phyloP scores from a whole-genome alignment of 2,113 vertebrate species.

The Phaetusa simplex region DNA sequence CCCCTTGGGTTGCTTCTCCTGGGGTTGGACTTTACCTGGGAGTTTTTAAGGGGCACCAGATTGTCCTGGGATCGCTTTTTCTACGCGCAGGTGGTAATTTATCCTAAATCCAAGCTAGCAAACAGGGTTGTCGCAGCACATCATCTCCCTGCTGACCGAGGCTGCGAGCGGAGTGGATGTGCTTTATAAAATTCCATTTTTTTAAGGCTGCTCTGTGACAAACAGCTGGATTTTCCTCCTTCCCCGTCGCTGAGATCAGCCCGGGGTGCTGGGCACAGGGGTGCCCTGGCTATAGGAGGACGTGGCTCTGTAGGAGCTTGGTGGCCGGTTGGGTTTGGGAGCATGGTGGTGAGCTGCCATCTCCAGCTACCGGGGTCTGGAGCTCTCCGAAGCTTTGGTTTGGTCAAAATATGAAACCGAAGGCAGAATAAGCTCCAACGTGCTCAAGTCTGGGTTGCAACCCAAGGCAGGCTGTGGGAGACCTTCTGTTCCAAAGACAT shows the following conservation, averaged over 20 bases:
- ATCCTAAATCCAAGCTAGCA: neutral
- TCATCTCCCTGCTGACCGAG: neutral
- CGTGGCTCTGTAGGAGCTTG: neutral
- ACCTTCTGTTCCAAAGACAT: neutral
- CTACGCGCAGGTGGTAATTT: neutral
- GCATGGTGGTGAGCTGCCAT: neutral
- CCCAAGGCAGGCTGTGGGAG: neutral
- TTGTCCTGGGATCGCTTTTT: neutral
- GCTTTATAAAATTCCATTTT: neutral
- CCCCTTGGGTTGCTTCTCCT: neutral
- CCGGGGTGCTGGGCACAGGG: neutral
- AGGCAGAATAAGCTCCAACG: neutral
- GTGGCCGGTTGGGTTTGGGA: neutral
- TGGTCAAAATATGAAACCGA: neutral
- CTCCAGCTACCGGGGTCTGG: neutral
- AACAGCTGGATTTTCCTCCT: neutral
- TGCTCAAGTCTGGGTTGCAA: neutral
- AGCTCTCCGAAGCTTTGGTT: neutral
- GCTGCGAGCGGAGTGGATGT: neutral
- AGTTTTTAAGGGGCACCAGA: neutral
- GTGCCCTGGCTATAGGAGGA: neutral
- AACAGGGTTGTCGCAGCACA: fast-evolving
- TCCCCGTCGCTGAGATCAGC: neutral
- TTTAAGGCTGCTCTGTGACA: neutral
- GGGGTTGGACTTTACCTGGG: neutral